Evolutionary conservation across 2,113 vertebrate genomes (phyloP).

Genomic region (Scalopus aquaticus): DNA sequence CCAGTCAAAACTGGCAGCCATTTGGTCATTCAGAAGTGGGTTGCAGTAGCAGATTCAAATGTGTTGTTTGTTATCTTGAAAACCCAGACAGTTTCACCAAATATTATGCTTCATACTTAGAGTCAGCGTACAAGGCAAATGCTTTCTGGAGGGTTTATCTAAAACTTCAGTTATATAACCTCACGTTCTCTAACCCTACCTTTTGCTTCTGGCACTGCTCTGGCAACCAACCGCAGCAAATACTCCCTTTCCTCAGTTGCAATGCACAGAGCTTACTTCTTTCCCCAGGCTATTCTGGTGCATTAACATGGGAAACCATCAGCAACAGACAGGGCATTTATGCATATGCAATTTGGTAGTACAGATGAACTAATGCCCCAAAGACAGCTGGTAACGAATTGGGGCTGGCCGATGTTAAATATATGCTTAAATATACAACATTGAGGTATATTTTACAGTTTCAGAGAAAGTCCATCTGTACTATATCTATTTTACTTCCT

Average conservation of each 20-base stretch:
- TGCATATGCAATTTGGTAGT: background rate
- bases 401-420: fast-evolving
- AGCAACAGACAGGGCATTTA: background rate
- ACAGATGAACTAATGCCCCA: background rate
- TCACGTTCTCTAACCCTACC: background rate
- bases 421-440: background rate
- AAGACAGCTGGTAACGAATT: background rate
- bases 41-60: background rate
- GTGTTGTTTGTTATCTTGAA: background rate
- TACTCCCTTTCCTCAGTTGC: background rate
- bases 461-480: background rate
- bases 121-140: background rate
- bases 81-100: background rate
- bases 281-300: background rate
- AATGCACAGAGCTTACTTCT: background rate
- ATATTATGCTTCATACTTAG: background rate
- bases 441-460: background rate
- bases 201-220: background rate
- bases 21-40: background rate
- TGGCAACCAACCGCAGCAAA: background rate
- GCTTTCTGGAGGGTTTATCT: background rate
- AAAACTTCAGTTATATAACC: background rate
- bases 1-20: background rate
- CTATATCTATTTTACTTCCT: background rate
- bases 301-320: background rate